phyloP scores from a whole-genome alignment of 2,113 vertebrate species.

The Saccopteryx bilineata region DNA sequence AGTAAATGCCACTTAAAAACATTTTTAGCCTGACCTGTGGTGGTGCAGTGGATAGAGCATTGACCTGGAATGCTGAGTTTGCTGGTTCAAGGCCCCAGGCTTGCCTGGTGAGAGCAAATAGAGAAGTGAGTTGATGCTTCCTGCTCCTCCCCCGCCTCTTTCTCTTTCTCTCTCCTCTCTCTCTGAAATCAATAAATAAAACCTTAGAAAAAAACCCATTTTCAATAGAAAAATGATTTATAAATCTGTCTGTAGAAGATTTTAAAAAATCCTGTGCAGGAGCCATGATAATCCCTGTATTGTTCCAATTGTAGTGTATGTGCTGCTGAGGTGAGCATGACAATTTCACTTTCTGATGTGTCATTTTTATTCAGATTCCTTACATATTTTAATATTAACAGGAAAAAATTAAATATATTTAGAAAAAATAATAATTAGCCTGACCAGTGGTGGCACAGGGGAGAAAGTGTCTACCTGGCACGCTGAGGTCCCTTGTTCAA shows the following conservation, averaged over 20 bases:
- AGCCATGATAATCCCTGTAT: not conserved
- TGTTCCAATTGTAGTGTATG: not conserved
- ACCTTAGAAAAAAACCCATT: no score
- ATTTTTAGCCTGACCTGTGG: constrained; percentile 44
- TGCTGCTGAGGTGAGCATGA: not conserved
- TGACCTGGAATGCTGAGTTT: no score
- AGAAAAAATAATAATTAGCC: not conserved
- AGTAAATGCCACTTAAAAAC: constrained; percentile 80
- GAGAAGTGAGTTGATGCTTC: no score
- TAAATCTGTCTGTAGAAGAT: constrained; percentile 70
- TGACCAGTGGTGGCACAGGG: no score
- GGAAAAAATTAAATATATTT: constrained; percentile 5
- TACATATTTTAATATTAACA: not conserved
- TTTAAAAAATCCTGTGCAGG: constrained; percentile 64
- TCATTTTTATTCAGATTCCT: constrained; percentile 24
- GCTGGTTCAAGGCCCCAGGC: no score
- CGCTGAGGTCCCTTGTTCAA: no score
- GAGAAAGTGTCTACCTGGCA: no score
- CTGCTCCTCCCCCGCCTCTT: no score
- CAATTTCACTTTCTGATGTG: not conserved
- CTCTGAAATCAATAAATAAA: no score
- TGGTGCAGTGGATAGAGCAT: no score
- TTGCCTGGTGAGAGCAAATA: no score
- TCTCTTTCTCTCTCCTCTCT: no score
- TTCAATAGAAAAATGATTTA: constrained; percentile 87